Evolutionary conservation across 2,888 invertebrate genomes (phyloP).

Genomic region (Dione vanillae): DNA sequence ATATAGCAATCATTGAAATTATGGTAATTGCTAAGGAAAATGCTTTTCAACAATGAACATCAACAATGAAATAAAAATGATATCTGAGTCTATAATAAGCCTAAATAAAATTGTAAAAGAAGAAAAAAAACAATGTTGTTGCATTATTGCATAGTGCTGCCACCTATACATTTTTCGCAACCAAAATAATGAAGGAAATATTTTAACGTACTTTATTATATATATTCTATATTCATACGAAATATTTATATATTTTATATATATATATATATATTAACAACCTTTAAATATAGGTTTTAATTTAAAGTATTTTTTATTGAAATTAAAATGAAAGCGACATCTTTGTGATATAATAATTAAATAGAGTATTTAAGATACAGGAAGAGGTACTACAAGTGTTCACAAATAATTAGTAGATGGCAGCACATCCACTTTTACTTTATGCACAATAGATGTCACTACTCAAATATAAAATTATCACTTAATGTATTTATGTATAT

Average conservation of each 20-base stretch:
- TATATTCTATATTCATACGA: too few relatives aligned
- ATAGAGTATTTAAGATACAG: background rate
- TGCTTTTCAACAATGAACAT: too few relatives aligned
- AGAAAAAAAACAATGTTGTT: too few relatives aligned
- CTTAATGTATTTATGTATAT: background rate
- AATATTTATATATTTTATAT: too few relatives aligned
- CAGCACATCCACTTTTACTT: background rate
- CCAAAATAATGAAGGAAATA: background rate
- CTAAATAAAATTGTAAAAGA: too few relatives aligned
- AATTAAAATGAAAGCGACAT: background rate
- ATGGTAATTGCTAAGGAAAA: too few relatives aligned
- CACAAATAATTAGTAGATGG: background rate
- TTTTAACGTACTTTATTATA: too few relatives aligned
- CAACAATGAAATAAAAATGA: too few relatives aligned
- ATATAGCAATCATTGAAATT: too few relatives aligned
- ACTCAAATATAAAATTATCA: background rate
- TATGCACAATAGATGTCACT: background rate
- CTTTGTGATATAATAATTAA: background rate
- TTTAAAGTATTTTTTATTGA: background rate
- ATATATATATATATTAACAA: too few relatives aligned
- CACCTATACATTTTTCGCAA: background rate
- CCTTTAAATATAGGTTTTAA: background rate
- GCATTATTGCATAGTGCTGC: background rate
- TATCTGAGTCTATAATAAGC: too few relatives aligned
- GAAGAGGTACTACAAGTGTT: too few relatives aligned